Conservation (phyloP, 2,797 vertebrate species). For the Bucorvus abyssinicus region DNA sequence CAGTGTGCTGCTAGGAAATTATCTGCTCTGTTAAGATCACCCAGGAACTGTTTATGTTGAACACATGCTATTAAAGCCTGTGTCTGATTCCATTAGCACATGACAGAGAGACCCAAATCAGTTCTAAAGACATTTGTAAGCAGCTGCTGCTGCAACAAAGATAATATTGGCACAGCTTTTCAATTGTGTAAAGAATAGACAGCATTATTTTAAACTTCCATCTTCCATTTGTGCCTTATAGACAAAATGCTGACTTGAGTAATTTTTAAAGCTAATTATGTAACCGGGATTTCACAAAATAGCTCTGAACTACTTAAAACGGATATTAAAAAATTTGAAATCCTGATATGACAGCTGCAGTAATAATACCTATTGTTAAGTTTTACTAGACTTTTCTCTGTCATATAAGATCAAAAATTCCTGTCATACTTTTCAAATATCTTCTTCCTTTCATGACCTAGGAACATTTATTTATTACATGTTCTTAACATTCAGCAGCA, state of each 20-base stretch:
- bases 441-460: constrained; percentile 25
- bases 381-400: constrained; percentile 34
- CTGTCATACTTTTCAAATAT: constrained; percentile 29
- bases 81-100: background rate
- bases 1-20: background rate
- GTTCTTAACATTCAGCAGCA: constrained; percentile 20
- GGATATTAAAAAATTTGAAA: constrained; percentile 42
- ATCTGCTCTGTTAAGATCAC: background rate
- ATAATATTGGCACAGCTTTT: background rate
- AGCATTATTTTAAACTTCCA: background rate
- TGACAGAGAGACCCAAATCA: constrained; percentile 20
- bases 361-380: constrained; percentile 50
- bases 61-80: background rate
- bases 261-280: constrained; percentile 49
- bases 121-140: constrained; percentile 23
- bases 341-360: constrained; percentile 24
- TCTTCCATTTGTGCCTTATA: background rate
- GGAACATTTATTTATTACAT: constrained; percentile 47
- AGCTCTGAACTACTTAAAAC: constrained; percentile 41
- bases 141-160: background rate
- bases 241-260: constrained; percentile 1
- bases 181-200: background rate
- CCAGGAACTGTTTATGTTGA: background rate
- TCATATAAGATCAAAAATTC: constrained; percentile 20
- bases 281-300: constrained; percentile 32